A percentile compares a stretch with the other conserved stretches of the same genome.
These are phyloP conservation scores for Steromphala cineraria DNA, from an alignment of 2,888 invertebrate species.

Conservation along the genomic window DNA sequence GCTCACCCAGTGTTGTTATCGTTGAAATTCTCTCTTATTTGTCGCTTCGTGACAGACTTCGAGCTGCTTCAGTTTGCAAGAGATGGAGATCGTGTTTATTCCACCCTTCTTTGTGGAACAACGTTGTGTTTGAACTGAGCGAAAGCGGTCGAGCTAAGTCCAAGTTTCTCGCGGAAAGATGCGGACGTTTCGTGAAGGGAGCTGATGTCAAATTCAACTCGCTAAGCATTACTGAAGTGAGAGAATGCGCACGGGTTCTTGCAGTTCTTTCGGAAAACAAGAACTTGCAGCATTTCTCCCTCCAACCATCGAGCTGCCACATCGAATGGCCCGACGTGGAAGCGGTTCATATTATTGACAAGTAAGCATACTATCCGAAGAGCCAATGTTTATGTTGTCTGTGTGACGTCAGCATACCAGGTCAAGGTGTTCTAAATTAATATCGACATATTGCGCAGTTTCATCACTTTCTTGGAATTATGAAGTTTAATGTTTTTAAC, in stretches of 20 bases:
- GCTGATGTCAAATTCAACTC: slow-evolving; percentile 71
- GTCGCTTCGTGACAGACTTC: slow-evolving; percentile 77
- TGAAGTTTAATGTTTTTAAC: no score
- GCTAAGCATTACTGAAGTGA: slow-evolving; percentile 63
- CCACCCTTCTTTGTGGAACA: slow-evolving; percentile 72
- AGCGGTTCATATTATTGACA: slow-evolving; percentile 72
- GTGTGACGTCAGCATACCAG: slow-evolving; percentile 10
- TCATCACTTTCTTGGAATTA: neutral
- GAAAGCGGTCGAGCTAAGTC: slow-evolving; percentile 56
- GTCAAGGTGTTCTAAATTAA: neutral
- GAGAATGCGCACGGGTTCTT: slow-evolving; percentile 64
- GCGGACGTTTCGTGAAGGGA: slow-evolving; percentile 71
- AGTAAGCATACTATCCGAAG: slow-evolving; percentile 52
- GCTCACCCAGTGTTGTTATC: slow-evolving; percentile 72
- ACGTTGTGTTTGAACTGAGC: slow-evolving; percentile 53
- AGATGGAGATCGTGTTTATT: slow-evolving; percentile 78
- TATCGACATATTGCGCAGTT: slow-evolving; percentile 30
- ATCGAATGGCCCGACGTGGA: slow-evolving; percentile 79
- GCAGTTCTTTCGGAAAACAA: slow-evolving; percentile 66
- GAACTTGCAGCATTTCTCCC: slow-evolving; percentile 67
- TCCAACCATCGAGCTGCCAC: slow-evolving; percentile 73
- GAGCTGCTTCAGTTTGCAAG: slow-evolving; percentile 79
- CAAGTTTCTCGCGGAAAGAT: slow-evolving; percentile 69
- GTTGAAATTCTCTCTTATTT: slow-evolving; percentile 77
- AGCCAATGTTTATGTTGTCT: slow-evolving; percentile 29